A percentile compares a stretch with the other conserved stretches of the same genome.
Evolutionary conservation across 30 jellyfish, hydroid and myxozoan species (phyloP).

Genomic region (Sanderia malayensis): DNA sequence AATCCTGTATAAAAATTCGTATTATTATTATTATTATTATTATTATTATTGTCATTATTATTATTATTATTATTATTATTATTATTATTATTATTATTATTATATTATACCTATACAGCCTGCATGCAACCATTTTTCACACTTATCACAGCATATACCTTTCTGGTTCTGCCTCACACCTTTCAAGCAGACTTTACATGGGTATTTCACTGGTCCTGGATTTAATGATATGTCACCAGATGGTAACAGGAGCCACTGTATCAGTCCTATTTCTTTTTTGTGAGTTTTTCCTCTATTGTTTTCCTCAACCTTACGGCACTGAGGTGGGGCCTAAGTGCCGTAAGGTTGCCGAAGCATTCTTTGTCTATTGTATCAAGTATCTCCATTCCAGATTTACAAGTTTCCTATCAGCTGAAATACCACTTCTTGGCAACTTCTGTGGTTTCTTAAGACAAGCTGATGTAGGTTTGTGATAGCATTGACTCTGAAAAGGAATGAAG

Average conservation of each 20-base stretch:
- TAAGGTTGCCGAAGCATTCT: conserved; percentile 17
- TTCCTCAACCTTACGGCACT: background rate
- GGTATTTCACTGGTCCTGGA: conserved; percentile 33
- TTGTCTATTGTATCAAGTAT: conserved; percentile 11
- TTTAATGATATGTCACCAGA: conserved; percentile 17
- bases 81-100: too few relatives aligned
- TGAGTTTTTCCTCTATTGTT: conserved; percentile 26
- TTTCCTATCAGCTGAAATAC: conserved; percentile 29
- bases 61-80: too few relatives aligned
- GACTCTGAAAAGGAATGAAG: too few relatives aligned
- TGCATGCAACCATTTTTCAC: conserved; percentile 19
- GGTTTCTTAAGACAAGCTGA: too few relatives aligned
- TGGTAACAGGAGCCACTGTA: conserved; percentile 31
- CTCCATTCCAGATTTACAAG: conserved; percentile 22
- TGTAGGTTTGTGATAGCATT: too few relatives aligned
- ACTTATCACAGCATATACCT: conserved; percentile 23
- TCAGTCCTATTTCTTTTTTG: conserved; percentile 16
- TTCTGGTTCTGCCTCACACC: conserved; percentile 13
- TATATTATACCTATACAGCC: conserved; percentile 27
- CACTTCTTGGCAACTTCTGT: too few relatives aligned
- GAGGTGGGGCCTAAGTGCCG: conserved; percentile 31
- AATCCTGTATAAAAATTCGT: too few relatives aligned
- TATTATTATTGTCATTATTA: too few relatives aligned
- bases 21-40: too few relatives aligned
- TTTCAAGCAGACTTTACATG: conserved; percentile 22